Evolutionary conservation across 2,113 vertebrate genomes (phyloP).

Genomic region (Labeo rohita): DNA sequence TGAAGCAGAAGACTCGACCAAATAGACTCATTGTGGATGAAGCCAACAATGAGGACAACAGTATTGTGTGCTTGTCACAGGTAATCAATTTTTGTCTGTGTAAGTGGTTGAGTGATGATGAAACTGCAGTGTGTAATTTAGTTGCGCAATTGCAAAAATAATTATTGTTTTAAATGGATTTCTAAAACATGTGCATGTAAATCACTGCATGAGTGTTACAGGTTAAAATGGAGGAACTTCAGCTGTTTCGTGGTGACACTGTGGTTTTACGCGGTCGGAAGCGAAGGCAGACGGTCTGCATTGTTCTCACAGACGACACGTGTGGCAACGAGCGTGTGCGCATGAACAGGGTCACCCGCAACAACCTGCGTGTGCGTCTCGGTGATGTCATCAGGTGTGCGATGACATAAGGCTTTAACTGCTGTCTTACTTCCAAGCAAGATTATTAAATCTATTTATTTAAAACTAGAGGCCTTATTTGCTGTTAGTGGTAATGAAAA

Average conservation of each 20-base stretch:
- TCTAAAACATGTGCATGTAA: neutral
- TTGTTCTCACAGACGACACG: conserved; percentile 65
- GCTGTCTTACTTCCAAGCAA: neutral
- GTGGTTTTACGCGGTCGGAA: conserved; percentile 70
- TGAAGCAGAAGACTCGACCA: conserved; percentile 78
- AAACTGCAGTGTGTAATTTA: neutral
- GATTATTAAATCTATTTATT: neutral
- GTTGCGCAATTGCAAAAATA: neutral
- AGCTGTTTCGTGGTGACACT: conserved; percentile 70
- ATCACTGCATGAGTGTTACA: conserved; percentile 40
- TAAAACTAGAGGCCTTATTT: neutral
- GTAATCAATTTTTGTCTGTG: conserved; percentile 50
- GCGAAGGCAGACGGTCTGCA: conserved; percentile 68
- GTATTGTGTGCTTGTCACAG: conserved; percentile 78
- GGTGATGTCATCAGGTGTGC: conserved; percentile 69
- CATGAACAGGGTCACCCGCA: conserved; percentile 69
- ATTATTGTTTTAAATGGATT: neutral
- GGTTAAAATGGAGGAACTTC: conserved; percentile 71
- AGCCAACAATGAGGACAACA: conserved; percentile 78
- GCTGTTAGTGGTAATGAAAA: neutral
- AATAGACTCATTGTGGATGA: conserved; percentile 80
- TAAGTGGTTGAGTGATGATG: neutral
- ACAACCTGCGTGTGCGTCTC: conserved; percentile 70
- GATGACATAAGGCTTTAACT: neutral
- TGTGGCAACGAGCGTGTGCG: conserved; percentile 65